phyloP scores from a whole-genome alignment of 2,113 vertebrate species.

The Silurus glanis region DNA sequence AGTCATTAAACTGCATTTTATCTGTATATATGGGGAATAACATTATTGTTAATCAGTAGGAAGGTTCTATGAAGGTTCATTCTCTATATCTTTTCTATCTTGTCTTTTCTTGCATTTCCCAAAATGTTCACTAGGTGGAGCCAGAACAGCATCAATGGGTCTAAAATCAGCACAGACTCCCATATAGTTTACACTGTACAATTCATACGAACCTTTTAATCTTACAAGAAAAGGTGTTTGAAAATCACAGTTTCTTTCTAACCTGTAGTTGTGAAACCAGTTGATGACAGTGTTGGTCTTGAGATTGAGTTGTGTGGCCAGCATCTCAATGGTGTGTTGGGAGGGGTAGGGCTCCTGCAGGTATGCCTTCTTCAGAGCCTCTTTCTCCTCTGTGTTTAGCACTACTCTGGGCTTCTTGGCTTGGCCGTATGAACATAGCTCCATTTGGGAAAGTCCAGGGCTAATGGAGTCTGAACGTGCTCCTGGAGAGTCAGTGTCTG shows the following conservation, averaged over 20 bases:
- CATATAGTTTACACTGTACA: not conserved
- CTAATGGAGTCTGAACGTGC: constrained; percentile 86
- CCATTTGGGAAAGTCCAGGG: constrained; percentile 78
- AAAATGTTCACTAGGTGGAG: constrained; percentile 19
- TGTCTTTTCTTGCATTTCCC: not conserved
- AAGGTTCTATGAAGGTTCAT: not conserved
- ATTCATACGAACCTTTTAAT: not conserved
- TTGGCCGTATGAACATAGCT: constrained; percentile 85
- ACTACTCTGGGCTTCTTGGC: constrained; percentile 94
- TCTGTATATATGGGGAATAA: not conserved
- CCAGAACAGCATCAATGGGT: not conserved
- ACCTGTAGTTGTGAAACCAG: constrained; percentile 99
- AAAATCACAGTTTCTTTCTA: constrained; percentile 42
- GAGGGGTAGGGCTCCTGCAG: constrained; percentile 95
- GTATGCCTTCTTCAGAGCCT: constrained; percentile 90
- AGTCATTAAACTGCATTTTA: not conserved
- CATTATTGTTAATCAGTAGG: not conserved
- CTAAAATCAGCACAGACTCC: not conserved
- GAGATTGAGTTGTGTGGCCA: constrained; percentile 92
- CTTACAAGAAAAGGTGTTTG: not conserved
- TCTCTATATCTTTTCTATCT: not conserved
- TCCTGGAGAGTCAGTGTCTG: constrained; percentile 89
- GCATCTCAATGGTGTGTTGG: constrained; percentile 93
- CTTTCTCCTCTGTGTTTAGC: constrained; percentile 91
- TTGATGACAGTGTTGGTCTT: constrained; percentile 99